Conservation (phyloP, 1,140 invertebrate species). For the Cotesia vestalis region DNA sequence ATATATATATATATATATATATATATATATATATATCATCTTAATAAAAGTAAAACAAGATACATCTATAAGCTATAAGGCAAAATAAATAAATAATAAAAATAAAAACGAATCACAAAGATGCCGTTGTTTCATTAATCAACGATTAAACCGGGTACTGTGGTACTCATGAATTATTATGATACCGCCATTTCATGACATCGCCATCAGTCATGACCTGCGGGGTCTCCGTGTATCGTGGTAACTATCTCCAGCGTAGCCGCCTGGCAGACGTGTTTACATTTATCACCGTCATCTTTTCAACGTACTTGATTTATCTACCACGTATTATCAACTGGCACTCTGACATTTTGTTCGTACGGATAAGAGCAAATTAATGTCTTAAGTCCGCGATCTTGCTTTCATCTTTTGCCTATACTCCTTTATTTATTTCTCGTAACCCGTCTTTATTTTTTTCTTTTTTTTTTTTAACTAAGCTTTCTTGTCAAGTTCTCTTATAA, state of each 20-base stretch:
- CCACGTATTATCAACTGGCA: constrained; percentile 63
- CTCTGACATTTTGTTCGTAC: constrained; percentile 65
- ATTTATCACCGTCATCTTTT: constrained; percentile 67
- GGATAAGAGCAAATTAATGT: constrained; percentile 57
- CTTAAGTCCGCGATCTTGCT: constrained; percentile 33
- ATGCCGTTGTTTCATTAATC: constrained; percentile 63
- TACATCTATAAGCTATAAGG: constrained; percentile 32
- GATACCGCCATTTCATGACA: constrained; percentile 65
- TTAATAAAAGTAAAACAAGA: constrained; percentile 25
- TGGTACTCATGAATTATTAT: constrained; percentile 65
- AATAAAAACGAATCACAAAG: constrained; percentile 47
- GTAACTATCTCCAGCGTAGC: constrained; percentile 38
- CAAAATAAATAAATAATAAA: constrained; percentile 43
- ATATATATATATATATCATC: too few species aligned
- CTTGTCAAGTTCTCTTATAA: not conserved
- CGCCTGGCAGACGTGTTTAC: constrained; percentile 58
- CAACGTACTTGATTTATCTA: constrained; percentile 65
- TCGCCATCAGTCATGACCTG: constrained; percentile 63
- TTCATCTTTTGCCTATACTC: constrained; percentile 10
- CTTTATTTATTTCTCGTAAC: constrained; percentile 1
- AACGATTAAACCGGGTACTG: constrained; percentile 60
- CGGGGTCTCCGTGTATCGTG: constrained; percentile 42
- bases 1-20: too few species aligned
- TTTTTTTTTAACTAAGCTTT: not conserved
- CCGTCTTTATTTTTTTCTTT: constrained; percentile 1